Evolutionary conservation across 2,113 vertebrate species (phyloP), one percentile per base, ranked within the genome.

Genomic region (Tautogolabrus adspersus): DNA sequence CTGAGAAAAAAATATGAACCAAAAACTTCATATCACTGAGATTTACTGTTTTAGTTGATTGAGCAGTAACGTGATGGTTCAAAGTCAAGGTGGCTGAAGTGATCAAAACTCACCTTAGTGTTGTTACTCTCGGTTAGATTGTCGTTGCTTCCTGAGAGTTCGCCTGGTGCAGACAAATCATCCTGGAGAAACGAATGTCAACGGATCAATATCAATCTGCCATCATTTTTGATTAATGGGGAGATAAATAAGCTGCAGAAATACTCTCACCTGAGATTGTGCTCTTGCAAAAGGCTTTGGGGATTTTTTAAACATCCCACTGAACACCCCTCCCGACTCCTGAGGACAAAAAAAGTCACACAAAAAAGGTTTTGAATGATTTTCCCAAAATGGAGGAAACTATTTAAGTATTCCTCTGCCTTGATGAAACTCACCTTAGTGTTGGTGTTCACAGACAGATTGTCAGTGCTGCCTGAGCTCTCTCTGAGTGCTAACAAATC

Each of bases 91-190:
- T 0, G 63, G 13, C 19, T 49, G 23, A 13, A 5, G 68, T 49
- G 38, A 47, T 21, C 18, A 12, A 22, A 42, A 0, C 62, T 59
- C 56, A 92, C 88, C 75, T 88, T 87, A 1, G 64, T 0, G 22
- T 52, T 55, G 57, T 38, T 71, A 12, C 26, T 84, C 1, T 83
- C 83, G 1, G 77, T 70, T 0, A 88, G 86, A 63, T 63, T 82
- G 56, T 86, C 81, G 0, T 0, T 84, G 81, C 87, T 92, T 58
- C 61, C 72, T 5, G 86, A 61, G 15, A 72, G 70, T 15, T 83
- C 76, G 10, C 30, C 61, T 61, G 13, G 23, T 16, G 19, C 68
- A 44, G 75, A 72, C 19, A 82, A 65, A 57, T 80, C 82, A 5
- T 89, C 86, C 91, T 92, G 58, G 4, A 62, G 3, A 76, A 55